These are phyloP conservation scores for Paramormyrops kingsleyae DNA, from an alignment of 2,113 vertebrate species.

Conservation along the genomic window DNA sequence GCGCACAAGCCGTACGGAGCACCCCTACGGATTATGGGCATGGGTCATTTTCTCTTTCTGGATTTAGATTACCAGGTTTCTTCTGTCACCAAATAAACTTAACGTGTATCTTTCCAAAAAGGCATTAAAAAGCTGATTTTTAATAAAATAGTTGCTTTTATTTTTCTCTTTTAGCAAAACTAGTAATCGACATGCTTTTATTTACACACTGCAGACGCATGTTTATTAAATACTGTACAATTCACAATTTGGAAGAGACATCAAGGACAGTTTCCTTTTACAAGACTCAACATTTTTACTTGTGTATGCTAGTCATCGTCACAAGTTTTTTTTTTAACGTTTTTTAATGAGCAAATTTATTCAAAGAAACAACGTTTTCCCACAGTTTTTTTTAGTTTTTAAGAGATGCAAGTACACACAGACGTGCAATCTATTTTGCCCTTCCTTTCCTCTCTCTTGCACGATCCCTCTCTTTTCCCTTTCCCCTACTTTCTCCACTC, in stretches of 20 bases:
- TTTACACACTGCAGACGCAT: constrained; percentile 73
- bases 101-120: constrained; percentile 54
- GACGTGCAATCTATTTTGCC: constrained; percentile 62
- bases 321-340: constrained; percentile 44
- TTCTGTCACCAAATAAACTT: constrained; percentile 30
- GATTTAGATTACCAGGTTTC: neutral
- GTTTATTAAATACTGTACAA: constrained; percentile 78
- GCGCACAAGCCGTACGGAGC: neutral
- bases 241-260: constrained; percentile 74
- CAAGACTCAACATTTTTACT: constrained; percentile 64
- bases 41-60: neutral
- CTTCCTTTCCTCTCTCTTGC: constrained; percentile 26
- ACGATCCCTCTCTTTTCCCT: constrained; percentile 8
- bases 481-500: neutral
- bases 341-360: constrained; percentile 21
- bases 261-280: constrained; percentile 71
- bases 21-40: neutral
- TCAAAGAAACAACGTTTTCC: constrained; percentile 21
- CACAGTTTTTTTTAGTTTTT: constrained; percentile 52
- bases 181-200: constrained; percentile 76
- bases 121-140: constrained; percentile 65
- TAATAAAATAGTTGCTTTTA: constrained; percentile 80
- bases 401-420: constrained; percentile 72
- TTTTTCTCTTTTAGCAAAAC: constrained; percentile 74
- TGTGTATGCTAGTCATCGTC: constrained; percentile 57